A percentile compares a stretch with the other conserved stretches of the same genome.
phyloP scores from a whole-genome alignment of 2,113 vertebrate species.

The Muscicapa adusta region DNA sequence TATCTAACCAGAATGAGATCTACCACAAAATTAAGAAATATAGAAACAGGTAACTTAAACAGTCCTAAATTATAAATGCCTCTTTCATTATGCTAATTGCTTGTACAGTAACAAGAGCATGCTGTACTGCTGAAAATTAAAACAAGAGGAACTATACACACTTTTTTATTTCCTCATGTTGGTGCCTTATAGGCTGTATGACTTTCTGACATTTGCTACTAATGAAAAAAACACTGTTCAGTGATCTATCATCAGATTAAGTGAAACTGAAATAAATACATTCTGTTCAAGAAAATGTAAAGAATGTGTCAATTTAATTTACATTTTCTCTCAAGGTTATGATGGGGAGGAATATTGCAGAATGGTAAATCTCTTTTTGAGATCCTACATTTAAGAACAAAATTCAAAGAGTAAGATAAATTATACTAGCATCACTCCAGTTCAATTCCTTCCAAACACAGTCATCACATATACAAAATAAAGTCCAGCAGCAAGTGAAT shows the following conservation, averaged over 20 bases:
- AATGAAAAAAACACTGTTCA: background rate
- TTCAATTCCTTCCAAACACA: background rate
- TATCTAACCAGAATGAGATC: background rate
- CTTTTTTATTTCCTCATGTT: background rate
- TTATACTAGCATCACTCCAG: background rate
- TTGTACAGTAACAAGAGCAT: background rate
- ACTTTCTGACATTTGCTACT: background rate
- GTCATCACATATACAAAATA: background rate
- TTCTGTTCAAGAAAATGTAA: background rate
- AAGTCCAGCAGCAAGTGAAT: background rate
- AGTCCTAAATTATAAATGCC: background rate
- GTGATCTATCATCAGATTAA: background rate
- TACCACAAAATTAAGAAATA: background rate
- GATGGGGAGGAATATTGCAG: background rate
- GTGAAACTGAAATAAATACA: background rate
- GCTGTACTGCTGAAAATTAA: background rate
- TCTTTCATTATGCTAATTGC: background rate
- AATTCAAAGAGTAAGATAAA: background rate
- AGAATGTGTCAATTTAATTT: background rate
- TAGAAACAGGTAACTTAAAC: background rate
- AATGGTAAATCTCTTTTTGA: background rate
- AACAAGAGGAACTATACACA: background rate
- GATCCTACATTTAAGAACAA: background rate
- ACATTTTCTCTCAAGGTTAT: background rate
- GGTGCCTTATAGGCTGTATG: background rate